A percentile compares a stretch with the other conserved stretches of the same genome.
Conservation (phyloP, 2,888 invertebrate genomes). For the Phaedon cochleariae region DNA sequence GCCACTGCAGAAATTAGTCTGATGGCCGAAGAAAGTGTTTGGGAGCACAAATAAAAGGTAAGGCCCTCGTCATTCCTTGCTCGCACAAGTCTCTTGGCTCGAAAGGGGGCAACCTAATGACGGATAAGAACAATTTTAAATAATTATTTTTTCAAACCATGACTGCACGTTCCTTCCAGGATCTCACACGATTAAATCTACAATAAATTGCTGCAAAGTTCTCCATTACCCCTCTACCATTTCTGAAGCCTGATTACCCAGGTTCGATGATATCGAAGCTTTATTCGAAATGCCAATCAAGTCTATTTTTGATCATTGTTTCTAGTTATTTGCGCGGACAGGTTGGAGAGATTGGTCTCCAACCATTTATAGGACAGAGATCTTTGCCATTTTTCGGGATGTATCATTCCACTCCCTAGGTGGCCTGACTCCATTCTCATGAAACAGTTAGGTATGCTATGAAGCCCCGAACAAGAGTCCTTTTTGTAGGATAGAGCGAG, state of each 20-base stretch:
- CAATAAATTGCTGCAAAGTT: constrained; percentile 3
- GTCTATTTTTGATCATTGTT: constrained; percentile 10
- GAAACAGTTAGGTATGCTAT: no score
- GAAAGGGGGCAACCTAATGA: no score
- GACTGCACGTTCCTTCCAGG: background rate
- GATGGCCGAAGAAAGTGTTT: no score
- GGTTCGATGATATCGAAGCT: background rate
- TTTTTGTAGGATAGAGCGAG: background rate
- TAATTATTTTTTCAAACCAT: no score
- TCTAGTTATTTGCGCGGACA: constrained; percentile 1
- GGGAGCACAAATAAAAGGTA: no score
- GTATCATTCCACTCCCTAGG: background rate
- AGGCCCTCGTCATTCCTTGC: no score
- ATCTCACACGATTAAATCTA: background rate
- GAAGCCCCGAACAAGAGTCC: no score
- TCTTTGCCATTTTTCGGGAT: background rate
- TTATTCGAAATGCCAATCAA: constrained; percentile 10
- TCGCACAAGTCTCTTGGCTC: no score
- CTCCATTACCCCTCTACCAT: background rate
- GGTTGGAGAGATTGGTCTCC: constrained; percentile 3
- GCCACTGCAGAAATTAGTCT: no score
- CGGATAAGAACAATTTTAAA: no score
- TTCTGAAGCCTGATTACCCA: background rate
- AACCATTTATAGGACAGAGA: background rate
- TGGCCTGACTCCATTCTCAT: background rate